Percentiles rank a stretch among this genome's conserved stretches.
These are phyloP conservation scores for Oophaga pumilio DNA, from an alignment of 2,113 vertebrate species.

Conservation along the genomic window DNA sequence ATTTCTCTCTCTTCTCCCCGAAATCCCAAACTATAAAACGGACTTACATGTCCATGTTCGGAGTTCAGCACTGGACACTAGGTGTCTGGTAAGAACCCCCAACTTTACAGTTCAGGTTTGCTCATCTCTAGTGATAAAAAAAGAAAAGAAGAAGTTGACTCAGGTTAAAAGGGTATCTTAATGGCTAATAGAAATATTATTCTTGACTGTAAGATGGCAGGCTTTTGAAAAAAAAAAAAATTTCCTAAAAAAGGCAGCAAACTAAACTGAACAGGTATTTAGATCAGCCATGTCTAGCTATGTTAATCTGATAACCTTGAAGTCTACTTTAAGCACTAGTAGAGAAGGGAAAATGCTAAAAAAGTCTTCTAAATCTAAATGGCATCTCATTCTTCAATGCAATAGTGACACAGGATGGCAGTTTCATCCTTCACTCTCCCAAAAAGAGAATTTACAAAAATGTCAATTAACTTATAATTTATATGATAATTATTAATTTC, in stretches of 20 bases:
- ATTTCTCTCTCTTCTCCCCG: too few species aligned
- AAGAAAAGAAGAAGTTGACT: too few species aligned
- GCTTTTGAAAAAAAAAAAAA: background rate
- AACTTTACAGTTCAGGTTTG: too few species aligned
- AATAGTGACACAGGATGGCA: background rate
- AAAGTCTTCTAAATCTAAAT: background rate
- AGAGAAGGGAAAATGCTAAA: background rate
- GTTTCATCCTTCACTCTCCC: background rate
- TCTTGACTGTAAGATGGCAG: background rate
- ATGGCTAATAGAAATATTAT: too few species aligned
- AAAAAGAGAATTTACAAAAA: background rate
- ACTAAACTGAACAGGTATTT: background rate
- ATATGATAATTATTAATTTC: background rate
- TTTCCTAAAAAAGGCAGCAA: too few species aligned
- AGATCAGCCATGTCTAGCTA: background rate
- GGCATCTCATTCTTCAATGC: background rate
- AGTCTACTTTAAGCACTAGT: background rate
- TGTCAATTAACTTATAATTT: background rate
- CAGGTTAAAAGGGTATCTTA: too few species aligned
- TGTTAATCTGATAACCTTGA: background rate
- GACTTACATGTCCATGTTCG: too few species aligned
- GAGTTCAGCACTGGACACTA: too few species aligned
- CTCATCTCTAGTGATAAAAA: too few species aligned
- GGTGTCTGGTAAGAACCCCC: too few species aligned
- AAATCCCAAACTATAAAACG: too few species aligned